A percentile compares a stretch with the other conserved stretches of the same genome.
Conservation (phyloP, 2,888 invertebrate species). For the Drosophila rubida region DNA sequence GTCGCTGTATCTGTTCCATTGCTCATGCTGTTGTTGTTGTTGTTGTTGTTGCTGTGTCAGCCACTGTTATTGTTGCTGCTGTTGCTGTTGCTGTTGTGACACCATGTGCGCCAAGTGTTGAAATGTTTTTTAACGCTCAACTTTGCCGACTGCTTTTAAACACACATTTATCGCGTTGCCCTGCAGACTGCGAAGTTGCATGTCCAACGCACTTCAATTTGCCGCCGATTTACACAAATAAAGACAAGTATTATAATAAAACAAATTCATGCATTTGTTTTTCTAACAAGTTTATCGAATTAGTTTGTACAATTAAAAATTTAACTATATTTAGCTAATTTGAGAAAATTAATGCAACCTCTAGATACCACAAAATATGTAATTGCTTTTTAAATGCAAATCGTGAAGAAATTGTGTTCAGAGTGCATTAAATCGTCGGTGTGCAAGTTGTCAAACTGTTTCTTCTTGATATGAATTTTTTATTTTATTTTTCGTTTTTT, state of each 20-base stretch:
- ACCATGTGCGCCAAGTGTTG: slow-evolving; percentile 79
- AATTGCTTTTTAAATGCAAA: no score
- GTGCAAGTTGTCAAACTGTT: neutral
- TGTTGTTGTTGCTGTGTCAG: slow-evolving; percentile 45
- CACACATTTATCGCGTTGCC: slow-evolving; percentile 59
- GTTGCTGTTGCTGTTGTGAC: slow-evolving; percentile 61
- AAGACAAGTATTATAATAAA: no score
- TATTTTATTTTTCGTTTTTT: slow-evolving; percentile 43
- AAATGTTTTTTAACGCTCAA: slow-evolving; percentile 79
- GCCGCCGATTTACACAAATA: neutral
- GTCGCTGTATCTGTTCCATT: slow-evolving; percentile 30
- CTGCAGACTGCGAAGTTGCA: slow-evolving; percentile 18
- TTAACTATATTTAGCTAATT: no score
- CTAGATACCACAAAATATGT: no score
- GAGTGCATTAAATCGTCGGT: slow-evolving; percentile 21
- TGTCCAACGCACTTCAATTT: neutral
- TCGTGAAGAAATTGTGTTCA: no score
- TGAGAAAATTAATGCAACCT: no score
- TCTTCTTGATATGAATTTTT: slow-evolving; percentile 59
- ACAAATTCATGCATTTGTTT: no score
- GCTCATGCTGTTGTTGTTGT: slow-evolving; percentile 39
- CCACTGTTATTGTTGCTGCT: slow-evolving; percentile 46
- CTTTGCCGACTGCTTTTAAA: slow-evolving; percentile 76
- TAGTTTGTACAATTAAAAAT: no score
- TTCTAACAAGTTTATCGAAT: no score